Base-by-base conservation (phyloP, 2,797 vertebrate species). In the Schizopygopsis malacanthus region DNA sequence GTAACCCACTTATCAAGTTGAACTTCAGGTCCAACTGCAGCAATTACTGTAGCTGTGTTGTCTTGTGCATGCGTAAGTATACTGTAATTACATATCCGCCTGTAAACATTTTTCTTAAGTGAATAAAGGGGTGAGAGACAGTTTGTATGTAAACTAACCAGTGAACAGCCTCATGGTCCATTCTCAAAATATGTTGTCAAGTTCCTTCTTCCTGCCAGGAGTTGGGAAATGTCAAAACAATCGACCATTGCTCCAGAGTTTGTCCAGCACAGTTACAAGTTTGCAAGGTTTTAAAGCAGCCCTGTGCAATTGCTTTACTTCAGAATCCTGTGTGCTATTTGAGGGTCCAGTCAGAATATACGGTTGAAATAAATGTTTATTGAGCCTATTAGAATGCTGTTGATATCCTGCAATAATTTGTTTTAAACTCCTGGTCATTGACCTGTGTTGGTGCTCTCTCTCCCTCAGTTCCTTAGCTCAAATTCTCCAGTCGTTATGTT, bases 191-290 rank as follows among this genome's bases (percentile, higher is more conserved):
- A 33, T 33, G 79, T 90, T 88, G 54, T 90, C 72, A 80, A 56
- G 71, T 81, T 28, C 13, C 43, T 65, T 43, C 63, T 87, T 33
- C 28, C 77, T 56, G 67, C 8, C 12, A 0, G 4, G 45, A 83
- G 81, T 86, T 81, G 47, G 13, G 83, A 85, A 89, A 90, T 91
- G 87, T 89, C 47, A 65, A 59, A 63, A 81, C 85, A 86, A 88
- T 75, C 89, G 83, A 61, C 73, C 25, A 82, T 92, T 89, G 83
- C 65, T 85, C 79, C 87, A 45, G 37, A 87, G 89, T 90, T 91
- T 87, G 81, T 85, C 77, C 69, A 15, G 50, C 86, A 54, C 86
- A 54, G 86, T 84, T 70, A 45, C 88, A 41, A 2, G 73, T 89
- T 91, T 90, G 88, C 84, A 83, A 84, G 70, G 56, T 83, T 73